Evolutionary conservation across 2,888 invertebrate genomes (phyloP), one percentile per base, ranked within the genome.

Genomic region (Xestia ashworthii): DNA sequence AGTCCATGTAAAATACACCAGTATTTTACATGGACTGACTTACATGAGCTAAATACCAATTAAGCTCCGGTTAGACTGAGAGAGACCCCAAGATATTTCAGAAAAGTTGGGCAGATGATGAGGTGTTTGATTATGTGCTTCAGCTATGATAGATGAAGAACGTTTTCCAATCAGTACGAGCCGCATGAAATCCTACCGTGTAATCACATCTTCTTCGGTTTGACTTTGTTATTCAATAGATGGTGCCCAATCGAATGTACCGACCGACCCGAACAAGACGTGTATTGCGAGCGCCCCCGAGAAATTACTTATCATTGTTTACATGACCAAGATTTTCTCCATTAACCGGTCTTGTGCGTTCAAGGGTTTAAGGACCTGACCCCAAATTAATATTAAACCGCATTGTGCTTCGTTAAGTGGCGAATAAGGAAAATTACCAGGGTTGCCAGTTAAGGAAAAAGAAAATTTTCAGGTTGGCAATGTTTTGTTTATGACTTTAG

Each of bases 361-460:
- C 74, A 80, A 81, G 79, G 82, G 81, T 76, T 83, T 82, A 80
- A 73, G 78, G 80, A 80, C 79, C 83, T 85, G 86, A 87, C 85
- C 85, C 80, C 76, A 84, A 89, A 89, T 89, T 90, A 89, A 86
- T 90, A 90, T 88, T 85, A 86, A 85, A 84, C 80, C 78, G 70
- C 71, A 87, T 79, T 80, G 78, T 86, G 81, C 41, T 78, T 73
- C 72, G 75, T 70, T 90, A 88, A 89, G 86, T 87, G 81, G 76
- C 69, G 80, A 81, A 79, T 85, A 86, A 85, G 86, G 88, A 89
- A 89, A 87, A 86, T 78, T 66, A 38, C 32, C 67, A 82, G 79
- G 74, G 84, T 58, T 84, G 81, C 71, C 66, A 74, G 71, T 64
- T 48, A 50, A 38, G 22, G 41, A n/a, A 19, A 85, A 72, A 38